Evolutionary conservation across 2,797 vertebrate species (phyloP).

Genomic region (Harpagifer antarcticus): DNA sequence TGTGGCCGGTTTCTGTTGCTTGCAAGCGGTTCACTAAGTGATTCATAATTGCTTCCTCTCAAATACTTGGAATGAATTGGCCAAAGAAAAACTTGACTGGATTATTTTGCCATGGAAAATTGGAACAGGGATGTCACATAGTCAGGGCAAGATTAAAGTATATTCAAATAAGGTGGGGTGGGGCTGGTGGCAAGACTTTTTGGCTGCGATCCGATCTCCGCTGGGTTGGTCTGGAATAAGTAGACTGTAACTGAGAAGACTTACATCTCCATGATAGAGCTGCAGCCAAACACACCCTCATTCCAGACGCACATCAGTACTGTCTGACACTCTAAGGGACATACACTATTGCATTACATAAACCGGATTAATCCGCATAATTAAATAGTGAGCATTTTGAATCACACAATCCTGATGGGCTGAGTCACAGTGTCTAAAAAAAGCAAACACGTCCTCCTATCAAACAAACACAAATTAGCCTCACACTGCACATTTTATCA

Average conservation of each 20-base stretch:
- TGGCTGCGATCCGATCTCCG: constrained; percentile 43
- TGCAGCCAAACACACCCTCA: constrained; percentile 68
- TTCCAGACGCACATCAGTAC: constrained; percentile 56
- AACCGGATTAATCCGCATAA: constrained; percentile 37
- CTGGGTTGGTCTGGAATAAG: constrained; percentile 42
- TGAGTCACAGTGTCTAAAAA: background rate
- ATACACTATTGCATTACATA: constrained; percentile 41
- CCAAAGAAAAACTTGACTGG: constrained; percentile 19
- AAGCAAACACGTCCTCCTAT: background rate
- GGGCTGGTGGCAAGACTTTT: constrained; percentile 14
- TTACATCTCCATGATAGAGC: constrained; percentile 61
- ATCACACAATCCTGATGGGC: background rate
- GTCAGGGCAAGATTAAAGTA: constrained; percentile 21
- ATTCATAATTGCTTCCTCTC: constrained; percentile 15
- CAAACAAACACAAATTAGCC: background rate
- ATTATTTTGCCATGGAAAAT: constrained; percentile 24
- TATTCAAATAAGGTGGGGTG: constrained; percentile 34
- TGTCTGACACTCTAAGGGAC: constrained; percentile 49
- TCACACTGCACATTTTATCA: background rate
- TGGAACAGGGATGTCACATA: constrained; percentile 33
- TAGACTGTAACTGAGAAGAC: constrained; percentile 67
- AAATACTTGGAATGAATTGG: background rate
- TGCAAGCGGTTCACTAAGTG: constrained; percentile 15
- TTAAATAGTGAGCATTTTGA: constrained; percentile 19
- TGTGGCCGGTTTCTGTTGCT: constrained; percentile 11